Percentiles rank a stretch among this genome's conserved stretches.
phyloP scores from a whole-genome alignment of 2,113 vertebrate genomes.

The Anolis carolinensis region DNA sequence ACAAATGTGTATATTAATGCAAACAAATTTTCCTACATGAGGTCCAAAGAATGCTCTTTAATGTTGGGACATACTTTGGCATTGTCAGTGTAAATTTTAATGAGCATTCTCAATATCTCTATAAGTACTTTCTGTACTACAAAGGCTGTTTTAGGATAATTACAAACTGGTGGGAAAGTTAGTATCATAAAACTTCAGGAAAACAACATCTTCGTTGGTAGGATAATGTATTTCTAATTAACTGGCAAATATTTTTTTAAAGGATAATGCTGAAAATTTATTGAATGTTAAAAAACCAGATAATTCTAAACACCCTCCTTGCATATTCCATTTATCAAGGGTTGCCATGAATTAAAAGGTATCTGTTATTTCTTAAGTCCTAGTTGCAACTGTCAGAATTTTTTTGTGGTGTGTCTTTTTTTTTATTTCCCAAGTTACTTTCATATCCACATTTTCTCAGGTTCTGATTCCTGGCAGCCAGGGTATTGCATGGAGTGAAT shows the following conservation, averaged over 20 bases:
- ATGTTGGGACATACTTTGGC: too few species aligned
- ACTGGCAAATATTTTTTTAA: slow-evolving; percentile 29
- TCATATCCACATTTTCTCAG: slow-evolving; percentile 5
- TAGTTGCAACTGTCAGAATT: not conserved
- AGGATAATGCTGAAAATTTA: slow-evolving; percentile 17
- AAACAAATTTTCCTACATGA: too few species aligned
- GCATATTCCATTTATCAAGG: slow-evolving; percentile 2
- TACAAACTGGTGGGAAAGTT: slow-evolving; percentile 3
- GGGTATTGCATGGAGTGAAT: not conserved
- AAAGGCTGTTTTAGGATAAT: slow-evolving; percentile 13
- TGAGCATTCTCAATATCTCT: not conserved
- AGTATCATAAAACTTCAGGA: slow-evolving; percentile 15
- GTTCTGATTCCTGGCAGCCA: slow-evolving; percentile 25
- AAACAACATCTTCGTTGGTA: slow-evolving; percentile 30
- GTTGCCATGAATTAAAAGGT: slow-evolving; percentile 26
- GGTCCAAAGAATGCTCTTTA: too few species aligned
- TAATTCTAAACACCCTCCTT: slow-evolving; percentile 24
- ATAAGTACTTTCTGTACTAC: not conserved
- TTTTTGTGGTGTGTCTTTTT: not conserved
- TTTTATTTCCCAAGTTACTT: not conserved
- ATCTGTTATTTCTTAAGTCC: slow-evolving; percentile 1
- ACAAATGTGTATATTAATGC: too few species aligned
- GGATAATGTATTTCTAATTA: slow-evolving; percentile 48
- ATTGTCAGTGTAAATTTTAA: too few species aligned
- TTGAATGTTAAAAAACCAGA: slow-evolving; percentile 30